These are phyloP conservation scores for Salvator merianae DNA, from an alignment of 2,113 vertebrate species.

Conservation along the genomic window DNA sequence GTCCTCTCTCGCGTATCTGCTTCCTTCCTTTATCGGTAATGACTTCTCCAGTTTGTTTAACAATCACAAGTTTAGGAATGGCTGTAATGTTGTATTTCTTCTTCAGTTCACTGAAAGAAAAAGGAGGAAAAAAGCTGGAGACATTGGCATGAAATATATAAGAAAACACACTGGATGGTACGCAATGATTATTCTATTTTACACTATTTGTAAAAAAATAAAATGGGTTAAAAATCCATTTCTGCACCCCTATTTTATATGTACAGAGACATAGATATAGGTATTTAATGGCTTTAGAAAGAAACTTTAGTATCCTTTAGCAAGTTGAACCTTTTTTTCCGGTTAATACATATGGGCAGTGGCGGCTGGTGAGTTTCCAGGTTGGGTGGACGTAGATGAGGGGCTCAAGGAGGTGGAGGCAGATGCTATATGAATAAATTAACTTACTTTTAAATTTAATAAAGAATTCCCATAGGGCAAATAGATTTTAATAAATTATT, in stretches of 20 bases:
- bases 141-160: slow-evolving; percentile 30
- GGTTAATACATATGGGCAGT: too few species aligned
- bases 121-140: slow-evolving; percentile 18
- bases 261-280: too few species aligned
- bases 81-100: slow-evolving; percentile 89
- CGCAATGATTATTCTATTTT: too few species aligned
- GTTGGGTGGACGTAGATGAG: too few species aligned
- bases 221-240: too few species aligned
- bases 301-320: not conserved
- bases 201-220: not conserved
- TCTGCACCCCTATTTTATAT: too few species aligned
- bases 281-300: not conserved
- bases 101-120: slow-evolving; percentile 85
- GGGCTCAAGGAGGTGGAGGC: too few species aligned
- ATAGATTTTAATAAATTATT: too few species aligned
- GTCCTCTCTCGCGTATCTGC: slow-evolving; percentile 89
- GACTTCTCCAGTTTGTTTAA: slow-evolving; percentile 92
- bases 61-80: slow-evolving; percentile 92
- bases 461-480: too few species aligned
- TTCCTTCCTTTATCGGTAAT: slow-evolving; percentile 95
- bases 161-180: not conserved
- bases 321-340: not conserved
- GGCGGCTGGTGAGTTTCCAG: too few species aligned
- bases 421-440: too few species aligned
- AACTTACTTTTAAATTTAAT: too few species aligned